Conservation (phyloP, 2,113 vertebrate genomes). For the Oenanthe melanoleuca region DNA sequence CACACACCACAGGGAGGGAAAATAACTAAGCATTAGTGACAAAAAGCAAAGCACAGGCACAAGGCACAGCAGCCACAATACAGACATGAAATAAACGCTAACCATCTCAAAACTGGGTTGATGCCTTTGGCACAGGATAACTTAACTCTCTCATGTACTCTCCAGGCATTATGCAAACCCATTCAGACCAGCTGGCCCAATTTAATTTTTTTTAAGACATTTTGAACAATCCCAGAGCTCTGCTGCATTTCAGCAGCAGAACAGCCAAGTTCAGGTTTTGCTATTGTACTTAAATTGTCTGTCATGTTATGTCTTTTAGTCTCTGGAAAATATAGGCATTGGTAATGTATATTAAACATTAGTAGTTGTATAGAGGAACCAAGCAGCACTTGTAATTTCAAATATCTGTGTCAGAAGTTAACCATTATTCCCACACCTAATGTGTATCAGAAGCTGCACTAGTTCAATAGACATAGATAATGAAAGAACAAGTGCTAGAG, state of each 20-base stretch:
- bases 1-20: slow-evolving; percentile 88
- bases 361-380: background rate
- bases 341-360: background rate
- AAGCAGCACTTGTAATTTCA: background rate
- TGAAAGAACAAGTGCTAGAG: background rate
- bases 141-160: background rate
- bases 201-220: background rate
- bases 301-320: background rate
- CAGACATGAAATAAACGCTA: slow-evolving; percentile 50
- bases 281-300: background rate
- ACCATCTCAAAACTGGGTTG: background rate
- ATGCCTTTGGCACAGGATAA: background rate
- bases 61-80: slow-evolving; percentile 77
- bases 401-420: background rate
- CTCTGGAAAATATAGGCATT: background rate
- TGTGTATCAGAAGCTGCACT: background rate
- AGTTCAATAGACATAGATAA: background rate
- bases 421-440: background rate
- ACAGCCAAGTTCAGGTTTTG: background rate
- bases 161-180: background rate
- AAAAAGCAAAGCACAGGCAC: slow-evolving; percentile 80
- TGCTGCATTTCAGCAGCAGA: background rate
- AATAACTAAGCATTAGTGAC: slow-evolving; percentile 86
- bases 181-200: background rate
- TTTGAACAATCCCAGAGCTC: background rate